Percentiles rank a stretch among this genome's conserved stretches.
These are phyloP conservation scores for Zaprionus gabonicus DNA, from an alignment of 1,140 invertebrate genomes.

Conservation along the genomic window DNA sequence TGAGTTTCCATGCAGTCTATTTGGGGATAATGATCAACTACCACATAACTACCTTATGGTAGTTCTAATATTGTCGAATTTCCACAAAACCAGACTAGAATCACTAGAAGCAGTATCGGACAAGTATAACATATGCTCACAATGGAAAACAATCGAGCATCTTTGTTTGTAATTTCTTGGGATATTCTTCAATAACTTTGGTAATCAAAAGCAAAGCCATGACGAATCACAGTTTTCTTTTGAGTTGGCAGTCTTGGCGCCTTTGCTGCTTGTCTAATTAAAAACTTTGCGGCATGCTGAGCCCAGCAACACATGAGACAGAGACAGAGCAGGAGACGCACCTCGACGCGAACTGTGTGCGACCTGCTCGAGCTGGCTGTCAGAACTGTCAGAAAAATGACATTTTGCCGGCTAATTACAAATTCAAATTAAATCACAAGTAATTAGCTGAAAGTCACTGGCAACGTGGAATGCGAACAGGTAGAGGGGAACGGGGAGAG, in stretches of 20 bases:
- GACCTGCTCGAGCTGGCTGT: conserved; percentile 39
- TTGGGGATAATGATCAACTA: no score
- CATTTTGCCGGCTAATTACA: conserved; percentile 81
- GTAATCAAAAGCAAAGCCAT: not conserved
- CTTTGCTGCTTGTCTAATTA: conserved; percentile 52
- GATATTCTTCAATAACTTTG: conserved; percentile 2
- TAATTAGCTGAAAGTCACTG: conserved; percentile 72
- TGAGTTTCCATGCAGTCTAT: no score
- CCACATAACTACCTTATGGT: no score
- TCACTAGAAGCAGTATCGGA: no score
- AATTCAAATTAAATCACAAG: conserved; percentile 83
- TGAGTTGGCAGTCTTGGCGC: conserved; percentile 12
- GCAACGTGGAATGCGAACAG: conserved; percentile 21
- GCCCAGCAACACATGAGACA: conserved; percentile 44
- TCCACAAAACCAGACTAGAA: no score
- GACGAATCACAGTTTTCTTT: conserved; percentile 11
- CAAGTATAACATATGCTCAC: not conserved
- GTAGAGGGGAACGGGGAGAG: not conserved
- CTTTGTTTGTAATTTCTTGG: not conserved
- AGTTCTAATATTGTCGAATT: no score
- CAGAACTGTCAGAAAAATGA: conserved; percentile 76
- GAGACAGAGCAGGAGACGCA: conserved; percentile 3
- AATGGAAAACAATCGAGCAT: not conserved
- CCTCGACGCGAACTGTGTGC: conserved; percentile 10
- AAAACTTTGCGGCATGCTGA: conserved; percentile 62